These are phyloP conservation scores for Cryptocephalus moraei DNA, from an alignment of 2,888 invertebrate species.

Conservation along the genomic window DNA sequence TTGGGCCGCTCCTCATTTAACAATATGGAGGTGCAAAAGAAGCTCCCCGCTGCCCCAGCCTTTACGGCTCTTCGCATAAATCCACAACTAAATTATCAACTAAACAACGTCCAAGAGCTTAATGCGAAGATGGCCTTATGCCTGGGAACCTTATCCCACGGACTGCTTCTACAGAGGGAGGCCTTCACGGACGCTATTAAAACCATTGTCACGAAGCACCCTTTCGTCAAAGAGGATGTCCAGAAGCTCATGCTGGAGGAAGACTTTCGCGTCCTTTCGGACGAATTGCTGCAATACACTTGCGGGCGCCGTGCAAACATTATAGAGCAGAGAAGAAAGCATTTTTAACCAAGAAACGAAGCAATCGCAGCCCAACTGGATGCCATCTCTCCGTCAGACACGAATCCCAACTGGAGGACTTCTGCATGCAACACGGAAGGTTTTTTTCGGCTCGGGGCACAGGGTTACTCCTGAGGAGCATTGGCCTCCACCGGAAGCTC, in stretches of 20 bases:
- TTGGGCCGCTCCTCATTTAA: no score
- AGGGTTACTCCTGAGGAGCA: not conserved
- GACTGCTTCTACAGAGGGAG: conserved; percentile 2
- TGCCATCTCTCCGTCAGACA: conserved; percentile 2
- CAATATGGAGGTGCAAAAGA: no score
- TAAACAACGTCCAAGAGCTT: not conserved
- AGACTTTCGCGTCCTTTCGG: no score
- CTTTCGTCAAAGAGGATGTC: not conserved
- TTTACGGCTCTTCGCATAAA: conserved; percentile 2
- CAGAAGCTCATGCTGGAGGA: not conserved
- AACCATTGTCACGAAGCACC: no score
- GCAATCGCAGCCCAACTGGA: no score
- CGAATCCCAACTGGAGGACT: not conserved
- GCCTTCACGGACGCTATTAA: not conserved
- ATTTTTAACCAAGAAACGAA: conserved; percentile 3
- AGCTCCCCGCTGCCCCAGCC: conserved; percentile 3
- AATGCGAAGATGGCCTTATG: conserved; percentile 2
- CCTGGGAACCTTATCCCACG: conserved; percentile 4
- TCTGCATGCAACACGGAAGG: not conserved
- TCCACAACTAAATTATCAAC: no score
- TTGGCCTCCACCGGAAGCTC: not conserved
- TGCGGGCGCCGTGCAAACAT: conserved; percentile 1
- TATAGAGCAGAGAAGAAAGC: conserved; percentile 1
- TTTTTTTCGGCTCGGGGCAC: no score
- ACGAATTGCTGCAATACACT: no score